phyloP scores from a whole-genome alignment of 2,888 invertebrate genomes.

The Drepanosiphum platanoidis region DNA sequence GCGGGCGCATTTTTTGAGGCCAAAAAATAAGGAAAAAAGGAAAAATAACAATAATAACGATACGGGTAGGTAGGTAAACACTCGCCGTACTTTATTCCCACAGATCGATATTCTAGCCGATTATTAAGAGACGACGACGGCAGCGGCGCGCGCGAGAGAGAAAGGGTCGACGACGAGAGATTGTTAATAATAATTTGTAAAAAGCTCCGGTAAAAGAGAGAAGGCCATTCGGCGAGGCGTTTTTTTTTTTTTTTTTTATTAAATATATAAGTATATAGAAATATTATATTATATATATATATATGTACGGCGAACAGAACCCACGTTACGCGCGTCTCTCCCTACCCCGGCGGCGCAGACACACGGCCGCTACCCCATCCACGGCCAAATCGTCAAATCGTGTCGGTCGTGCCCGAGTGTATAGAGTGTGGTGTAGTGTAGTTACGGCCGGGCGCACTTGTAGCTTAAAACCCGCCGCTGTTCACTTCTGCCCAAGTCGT shows the following conservation, averaged over 20 bases:
- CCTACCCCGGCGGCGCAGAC: constrained; percentile 29
- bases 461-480: constrained; percentile 23
- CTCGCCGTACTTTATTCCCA: too few species aligned
- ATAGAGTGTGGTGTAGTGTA: neutral
- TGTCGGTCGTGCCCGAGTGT: constrained; percentile 24
- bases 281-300: too few species aligned
- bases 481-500: constrained; percentile 32
- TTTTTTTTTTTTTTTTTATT: too few species aligned
- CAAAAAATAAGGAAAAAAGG: too few species aligned
- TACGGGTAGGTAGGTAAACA: too few species aligned
- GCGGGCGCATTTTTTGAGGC: too few species aligned
- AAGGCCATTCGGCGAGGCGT: constrained; percentile 1
- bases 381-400: constrained; percentile 45
- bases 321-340: constrained; percentile 15
- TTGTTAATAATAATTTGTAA: neutral
- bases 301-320: constrained; percentile 25
- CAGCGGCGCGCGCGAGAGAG: too few species aligned
- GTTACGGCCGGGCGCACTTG: constrained; percentile 34
- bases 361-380: constrained; percentile 21
- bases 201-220: constrained; percentile 8
- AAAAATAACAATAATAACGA: too few species aligned
- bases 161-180: too few species aligned
- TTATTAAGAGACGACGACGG: too few species aligned
- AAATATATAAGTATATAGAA: too few species aligned
- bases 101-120: too few species aligned